A percentile compares a stretch with the other conserved stretches of the same genome.
These are phyloP conservation scores for Orchesella flavescens DNA, from an alignment of 2,888 invertebrate genomes.

Conservation along the genomic window DNA sequence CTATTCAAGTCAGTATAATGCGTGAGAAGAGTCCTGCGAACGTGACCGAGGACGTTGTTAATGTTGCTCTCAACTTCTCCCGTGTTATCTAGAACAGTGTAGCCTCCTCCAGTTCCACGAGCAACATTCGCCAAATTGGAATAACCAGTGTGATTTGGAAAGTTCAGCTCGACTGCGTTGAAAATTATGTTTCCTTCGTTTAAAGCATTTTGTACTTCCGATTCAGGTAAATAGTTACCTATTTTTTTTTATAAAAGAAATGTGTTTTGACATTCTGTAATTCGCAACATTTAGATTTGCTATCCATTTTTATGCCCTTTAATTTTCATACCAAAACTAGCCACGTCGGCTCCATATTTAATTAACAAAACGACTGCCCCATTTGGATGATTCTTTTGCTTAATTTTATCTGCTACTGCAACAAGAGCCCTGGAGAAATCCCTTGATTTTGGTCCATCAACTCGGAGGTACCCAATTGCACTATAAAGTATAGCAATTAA, in stretches of 20 bases:
- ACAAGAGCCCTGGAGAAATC: constrained; percentile 56
- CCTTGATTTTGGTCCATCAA: constrained; percentile 20
- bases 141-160: neutral
- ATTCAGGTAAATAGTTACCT: constrained; percentile 29
- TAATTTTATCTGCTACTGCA: constrained; percentile 47
- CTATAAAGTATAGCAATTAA: too few species aligned
- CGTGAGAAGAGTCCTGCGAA: constrained; percentile 9
- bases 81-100: constrained; percentile 11
- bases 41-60: neutral
- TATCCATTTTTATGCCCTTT: too few species aligned
- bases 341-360: constrained; percentile 57
- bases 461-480: constrained; percentile 28
- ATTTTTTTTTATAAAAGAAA: too few species aligned
- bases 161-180: constrained; percentile 52
- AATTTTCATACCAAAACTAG: too few species aligned
- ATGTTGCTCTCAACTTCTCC: constrained; percentile 16
- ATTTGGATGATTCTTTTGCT: constrained; percentile 48
- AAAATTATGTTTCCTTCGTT: constrained; percentile 57
- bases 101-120: constrained; percentile 7
- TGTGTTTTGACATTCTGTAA: too few species aligned
- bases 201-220: constrained; percentile 44
- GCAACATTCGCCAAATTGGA: constrained; percentile 14
- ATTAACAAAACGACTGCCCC: constrained; percentile 61
- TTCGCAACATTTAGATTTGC: too few species aligned
- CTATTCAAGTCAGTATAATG: neutral